Base-by-base conservation (phyloP, 2,888 invertebrate genomes). In the Scaeva pyrastri region DNA sequence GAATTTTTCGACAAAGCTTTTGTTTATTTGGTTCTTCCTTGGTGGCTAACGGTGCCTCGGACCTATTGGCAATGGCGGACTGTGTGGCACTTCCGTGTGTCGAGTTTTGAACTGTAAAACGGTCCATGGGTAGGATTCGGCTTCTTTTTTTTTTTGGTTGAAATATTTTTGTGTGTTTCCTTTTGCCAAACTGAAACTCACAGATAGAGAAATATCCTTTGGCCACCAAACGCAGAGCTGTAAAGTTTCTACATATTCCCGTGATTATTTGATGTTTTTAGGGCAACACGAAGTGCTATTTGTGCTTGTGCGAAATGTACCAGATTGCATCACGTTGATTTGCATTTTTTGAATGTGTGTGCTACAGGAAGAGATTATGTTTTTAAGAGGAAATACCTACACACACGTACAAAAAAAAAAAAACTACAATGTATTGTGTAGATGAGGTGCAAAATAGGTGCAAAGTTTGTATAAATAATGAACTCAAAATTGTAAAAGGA, bases 1-100 rank as follows among this genome's bases (percentile, higher is more conserved):
- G 84, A 72, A 80, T 80, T 68, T 84, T 84, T 60, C 36, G 73
- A 43, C 36, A 45, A 79, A 43, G 23, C 55, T 79, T 75, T 72
- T 66, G 52, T 85, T 80, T 75, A 72, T 75, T 85, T 80, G 66
- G 31, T 23, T 82, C 75, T 55, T 45, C 23, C 52, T 58, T 11
- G 7, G 21, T 50, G n/a, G n/a, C n/a, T n/a, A n/a, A 10, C 1
- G 4, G 8, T 45, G 2, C 12, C n/a, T 48, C 19, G n/a, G n/a
- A n/a, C n/a, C n/a, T n/a, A 31, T 58, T 36, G 31, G 31, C 14
- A 36, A n/a, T 36, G 31, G 31, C 7, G 23, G 14, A 19, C 7
- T 1, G 6, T 23, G 52, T 19, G 14, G 36, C 52, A 43, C 52
- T 41, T 55, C 31, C n/a, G 39, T 52, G 50, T 52, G 36, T 19